phyloP scores from a whole-genome alignment of 2,113 vertebrate species.

The mouse (Mus musculus) region GRCm39 chr5:11281501-11282000 shows the following conservation, averaged over 20 bases:
- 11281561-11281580: not conserved
- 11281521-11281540: not conserved
- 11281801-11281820: too few species aligned
- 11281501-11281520: not conserved
- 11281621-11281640: not conserved
- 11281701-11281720: not conserved
- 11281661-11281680: not conserved
- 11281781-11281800: not conserved
- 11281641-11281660: not conserved
- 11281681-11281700: not conserved
- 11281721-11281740: not conserved
- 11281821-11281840: too few species aligned
- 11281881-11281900: too few species aligned
- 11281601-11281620: not conserved
- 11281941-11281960: too few species aligned
- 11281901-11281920: too few species aligned
- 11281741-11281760: not conserved
- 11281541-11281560: not conserved
- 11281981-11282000: too few species aligned
- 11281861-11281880: too few species aligned
- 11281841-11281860: too few species aligned
- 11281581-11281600: not conserved
- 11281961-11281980: too few species aligned
- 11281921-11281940: too few species aligned
- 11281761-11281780: not conserved